Conservation (phyloP, 2,888 invertebrate genomes). For the Rhingia rostrata region DNA sequence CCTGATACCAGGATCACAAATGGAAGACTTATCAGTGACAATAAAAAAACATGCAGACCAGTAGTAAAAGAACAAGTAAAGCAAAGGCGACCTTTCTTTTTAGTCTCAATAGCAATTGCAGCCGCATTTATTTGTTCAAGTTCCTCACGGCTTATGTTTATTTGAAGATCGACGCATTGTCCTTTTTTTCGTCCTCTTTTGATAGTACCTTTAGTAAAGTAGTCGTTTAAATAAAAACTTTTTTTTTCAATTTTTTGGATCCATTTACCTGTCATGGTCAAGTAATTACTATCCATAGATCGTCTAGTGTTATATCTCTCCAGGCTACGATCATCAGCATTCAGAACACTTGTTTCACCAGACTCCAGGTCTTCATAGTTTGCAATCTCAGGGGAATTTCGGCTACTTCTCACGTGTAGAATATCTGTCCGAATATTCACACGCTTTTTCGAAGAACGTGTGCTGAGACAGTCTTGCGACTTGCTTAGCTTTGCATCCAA, state of each 20-base stretch:
- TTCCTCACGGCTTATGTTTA: conserved; percentile 89
- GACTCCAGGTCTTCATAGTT: conserved; percentile 82
- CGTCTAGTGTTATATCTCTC: conserved; percentile 85
- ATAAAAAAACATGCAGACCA: conserved; percentile 87
- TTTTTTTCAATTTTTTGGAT: not conserved
- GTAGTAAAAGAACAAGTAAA: conserved; percentile 85
- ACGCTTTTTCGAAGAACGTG: conserved; percentile 85
- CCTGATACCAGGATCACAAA: conserved; percentile 87
- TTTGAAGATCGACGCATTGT: conserved; percentile 88
- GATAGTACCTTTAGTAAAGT: conserved; percentile 85
- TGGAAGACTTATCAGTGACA: conserved; percentile 87
- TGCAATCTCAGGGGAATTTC: conserved; percentile 80
- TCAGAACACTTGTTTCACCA: conserved; percentile 81
- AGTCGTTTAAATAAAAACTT: not conserved
- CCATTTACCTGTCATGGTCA: conserved; percentile 85
- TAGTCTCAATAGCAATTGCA: conserved; percentile 84
- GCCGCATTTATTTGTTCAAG: conserved; percentile 87
- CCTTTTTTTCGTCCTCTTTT: conserved; percentile 89
- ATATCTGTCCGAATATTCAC: conserved; percentile 86
- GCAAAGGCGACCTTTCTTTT: conserved; percentile 85
- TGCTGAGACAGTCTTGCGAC: conserved; percentile 83
- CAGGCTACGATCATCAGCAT: conserved; percentile 83
- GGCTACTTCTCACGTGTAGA: conserved; percentile 81
- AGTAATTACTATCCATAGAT: conserved; percentile 85
- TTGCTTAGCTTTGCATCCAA: conserved; percentile 82